Evolutionary conservation across 2,888 invertebrate genomes (phyloP).

Genomic region (Griposia aprilina): DNA sequence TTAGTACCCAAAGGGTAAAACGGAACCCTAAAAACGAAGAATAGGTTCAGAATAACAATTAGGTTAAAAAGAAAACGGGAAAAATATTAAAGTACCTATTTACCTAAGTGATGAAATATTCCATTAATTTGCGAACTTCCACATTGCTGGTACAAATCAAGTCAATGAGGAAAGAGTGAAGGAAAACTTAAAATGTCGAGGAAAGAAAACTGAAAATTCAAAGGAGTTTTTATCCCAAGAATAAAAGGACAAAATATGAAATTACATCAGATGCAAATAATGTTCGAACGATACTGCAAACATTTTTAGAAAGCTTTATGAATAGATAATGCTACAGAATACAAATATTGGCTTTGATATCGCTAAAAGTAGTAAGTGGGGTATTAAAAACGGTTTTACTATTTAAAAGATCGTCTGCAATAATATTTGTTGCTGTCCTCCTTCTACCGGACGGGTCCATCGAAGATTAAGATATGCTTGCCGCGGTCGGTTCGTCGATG

Average conservation of each 20-base stretch:
- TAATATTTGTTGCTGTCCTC: not conserved
- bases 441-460: not conserved
- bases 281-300: slow-evolving; percentile 13
- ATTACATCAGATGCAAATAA: slow-evolving; percentile 30
- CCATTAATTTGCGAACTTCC: slow-evolving; percentile 37
- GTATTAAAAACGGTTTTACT: slow-evolving; percentile 16
- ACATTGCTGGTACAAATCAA: slow-evolving; percentile 17
- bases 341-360: slow-evolving; percentile 19
- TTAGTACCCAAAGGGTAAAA: too few species aligned
- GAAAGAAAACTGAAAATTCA: slow-evolving; percentile 9
- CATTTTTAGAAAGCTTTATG: slow-evolving; percentile 38
- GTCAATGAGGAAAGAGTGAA: slow-evolving; percentile 22
- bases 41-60: slow-evolving; percentile 46
- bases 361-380: not conserved
- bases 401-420: slow-evolving; percentile 1
- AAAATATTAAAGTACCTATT: not conserved
- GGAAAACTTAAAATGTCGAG: slow-evolving; percentile 20
- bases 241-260: slow-evolving; percentile 38
- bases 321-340: slow-evolving; percentile 23
- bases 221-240: slow-evolving; percentile 2
- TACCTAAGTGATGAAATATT: slow-evolving; percentile 9
- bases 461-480: not conserved
- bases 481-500: too few species aligned
- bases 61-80: not conserved
- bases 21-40: too few species aligned